These are phyloP conservation scores for Pyrochroa serraticornis DNA, from an alignment of 2,888 invertebrate genomes.

Conservation along the genomic window DNA sequence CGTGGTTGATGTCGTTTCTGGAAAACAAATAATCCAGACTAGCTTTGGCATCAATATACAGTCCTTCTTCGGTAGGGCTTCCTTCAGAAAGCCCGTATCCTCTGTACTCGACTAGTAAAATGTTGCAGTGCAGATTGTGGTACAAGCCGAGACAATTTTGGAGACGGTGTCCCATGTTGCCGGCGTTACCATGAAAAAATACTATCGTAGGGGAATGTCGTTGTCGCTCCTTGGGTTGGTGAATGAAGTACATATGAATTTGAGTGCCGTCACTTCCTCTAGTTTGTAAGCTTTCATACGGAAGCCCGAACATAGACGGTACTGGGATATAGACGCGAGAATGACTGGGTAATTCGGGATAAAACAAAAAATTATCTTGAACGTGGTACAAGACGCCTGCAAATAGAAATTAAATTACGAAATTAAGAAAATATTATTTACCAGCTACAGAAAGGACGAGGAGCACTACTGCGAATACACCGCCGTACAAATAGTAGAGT, in stretches of 20 bases:
- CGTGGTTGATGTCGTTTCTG: constrained; percentile 81
- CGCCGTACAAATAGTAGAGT: constrained; percentile 84
- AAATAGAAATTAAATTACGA: constrained; percentile 36
- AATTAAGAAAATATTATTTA: constrained; percentile 51
- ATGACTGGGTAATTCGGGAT: constrained; percentile 88
- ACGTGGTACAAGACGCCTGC: constrained; percentile 82
- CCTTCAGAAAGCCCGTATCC: constrained; percentile 94
- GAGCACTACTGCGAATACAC: constrained; percentile 72
- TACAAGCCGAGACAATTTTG: constrained; percentile 88
- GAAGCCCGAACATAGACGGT: constrained; percentile 84
- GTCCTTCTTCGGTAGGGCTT: constrained; percentile 82
- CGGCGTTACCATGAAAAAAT: constrained; percentile 96
- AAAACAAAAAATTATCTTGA: constrained; percentile 85
- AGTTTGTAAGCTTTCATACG: constrained; percentile 82
- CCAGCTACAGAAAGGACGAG: constrained; percentile 75
- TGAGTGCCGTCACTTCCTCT: constrained; percentile 77
- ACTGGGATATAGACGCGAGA: constrained; percentile 87
- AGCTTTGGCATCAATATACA: constrained; percentile 86
- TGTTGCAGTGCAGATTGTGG: constrained; percentile 81
- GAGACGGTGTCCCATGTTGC: constrained; percentile 93
- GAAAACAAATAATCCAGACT: constrained; percentile 84
- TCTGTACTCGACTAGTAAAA: constrained; percentile 92
- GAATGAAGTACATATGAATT: constrained; percentile 82
- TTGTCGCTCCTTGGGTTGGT: constrained; percentile 71
- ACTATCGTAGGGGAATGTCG: constrained; percentile 81